Evolutionary conservation across 2,797 vertebrate species (phyloP).

Genomic region (Acanthurus lineatus): DNA sequence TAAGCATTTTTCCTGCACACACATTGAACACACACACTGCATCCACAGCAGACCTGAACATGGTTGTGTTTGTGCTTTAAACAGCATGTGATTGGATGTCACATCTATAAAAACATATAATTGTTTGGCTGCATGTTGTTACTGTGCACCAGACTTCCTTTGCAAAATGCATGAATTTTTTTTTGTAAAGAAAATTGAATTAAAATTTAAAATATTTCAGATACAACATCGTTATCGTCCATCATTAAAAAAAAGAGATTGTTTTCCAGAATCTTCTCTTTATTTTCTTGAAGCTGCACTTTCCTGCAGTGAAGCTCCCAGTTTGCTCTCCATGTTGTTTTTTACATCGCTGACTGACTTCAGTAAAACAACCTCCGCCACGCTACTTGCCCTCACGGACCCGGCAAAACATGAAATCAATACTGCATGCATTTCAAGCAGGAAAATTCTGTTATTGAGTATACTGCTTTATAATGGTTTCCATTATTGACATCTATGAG

Average conservation of each 20-base stretch:
- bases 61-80: slow-evolving; percentile 13
- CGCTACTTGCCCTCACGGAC: slow-evolving; percentile 85
- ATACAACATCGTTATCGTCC: too few species aligned
- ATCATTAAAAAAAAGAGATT: too few species aligned
- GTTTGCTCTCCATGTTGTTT: slow-evolving; percentile 52
- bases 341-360: slow-evolving; percentile 73
- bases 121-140: neutral
- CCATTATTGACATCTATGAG: slow-evolving; percentile 86
- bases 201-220: too few species aligned
- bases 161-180: neutral
- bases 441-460: slow-evolving; percentile 85
- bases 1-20: slow-evolving; percentile 41
- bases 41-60: slow-evolving; percentile 15
- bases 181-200: neutral
- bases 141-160: neutral
- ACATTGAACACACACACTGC: slow-evolving; percentile 24
- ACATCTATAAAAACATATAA: neutral
- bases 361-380: slow-evolving; percentile 80
- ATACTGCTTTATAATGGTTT: slow-evolving; percentile 85
- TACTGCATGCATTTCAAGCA: slow-evolving; percentile 87
- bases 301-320: slow-evolving; percentile 40
- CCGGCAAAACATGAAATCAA: slow-evolving; percentile 88
- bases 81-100: slow-evolving; percentile 4
- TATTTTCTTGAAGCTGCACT: slow-evolving; percentile 14
- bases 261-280: neutral